Conservation (phyloP, 2,888 invertebrate species). For the Agonopterix alstromeriana region DNA sequence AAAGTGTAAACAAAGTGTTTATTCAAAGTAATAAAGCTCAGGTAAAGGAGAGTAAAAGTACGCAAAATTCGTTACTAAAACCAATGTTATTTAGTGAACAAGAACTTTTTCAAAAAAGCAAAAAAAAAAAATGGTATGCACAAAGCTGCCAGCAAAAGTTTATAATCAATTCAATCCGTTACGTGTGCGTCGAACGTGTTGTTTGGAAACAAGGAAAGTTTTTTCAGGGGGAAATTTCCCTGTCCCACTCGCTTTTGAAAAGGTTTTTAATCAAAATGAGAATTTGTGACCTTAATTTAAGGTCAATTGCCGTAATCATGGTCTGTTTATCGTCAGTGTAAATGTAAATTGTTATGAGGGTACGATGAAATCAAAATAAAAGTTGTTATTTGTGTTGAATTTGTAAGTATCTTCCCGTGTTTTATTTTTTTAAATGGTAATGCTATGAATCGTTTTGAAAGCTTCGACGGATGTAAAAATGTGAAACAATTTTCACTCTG, state of each 20-base stretch:
- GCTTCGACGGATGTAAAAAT: too few species aligned
- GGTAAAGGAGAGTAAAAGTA: too few species aligned
- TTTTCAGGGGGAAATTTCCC: conserved; percentile 17
- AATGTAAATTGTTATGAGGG: too few species aligned
- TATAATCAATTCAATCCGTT: conserved; percentile 51
- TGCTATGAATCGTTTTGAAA: too few species aligned
- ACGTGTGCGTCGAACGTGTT: conserved; percentile 34
- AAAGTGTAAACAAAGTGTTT: too few species aligned
- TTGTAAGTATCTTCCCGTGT: too few species aligned
- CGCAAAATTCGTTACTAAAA: too few species aligned
- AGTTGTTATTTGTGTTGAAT: too few species aligned
- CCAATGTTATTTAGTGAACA: too few species aligned
- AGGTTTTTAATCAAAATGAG: conserved; percentile 31
- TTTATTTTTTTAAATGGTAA: too few species aligned
- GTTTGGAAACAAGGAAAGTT: conserved; percentile 44
- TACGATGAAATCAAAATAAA: too few species aligned
- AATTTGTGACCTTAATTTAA: conserved; percentile 24
- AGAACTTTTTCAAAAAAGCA: neutral
- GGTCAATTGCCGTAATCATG: conserved; percentile 20
- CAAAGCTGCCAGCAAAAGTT: conserved; percentile 29
- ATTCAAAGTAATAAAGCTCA: too few species aligned
- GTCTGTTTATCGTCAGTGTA: neutral
- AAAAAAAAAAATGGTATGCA: conserved; percentile 10
- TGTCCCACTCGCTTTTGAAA: conserved; percentile 14
- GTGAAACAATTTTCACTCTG: neutral